Percentiles rank a stretch among this genome's conserved stretches.
Evolutionary conservation across 2,888 invertebrate genomes (phyloP).

Genomic region (Strigamia maritima): DNA sequence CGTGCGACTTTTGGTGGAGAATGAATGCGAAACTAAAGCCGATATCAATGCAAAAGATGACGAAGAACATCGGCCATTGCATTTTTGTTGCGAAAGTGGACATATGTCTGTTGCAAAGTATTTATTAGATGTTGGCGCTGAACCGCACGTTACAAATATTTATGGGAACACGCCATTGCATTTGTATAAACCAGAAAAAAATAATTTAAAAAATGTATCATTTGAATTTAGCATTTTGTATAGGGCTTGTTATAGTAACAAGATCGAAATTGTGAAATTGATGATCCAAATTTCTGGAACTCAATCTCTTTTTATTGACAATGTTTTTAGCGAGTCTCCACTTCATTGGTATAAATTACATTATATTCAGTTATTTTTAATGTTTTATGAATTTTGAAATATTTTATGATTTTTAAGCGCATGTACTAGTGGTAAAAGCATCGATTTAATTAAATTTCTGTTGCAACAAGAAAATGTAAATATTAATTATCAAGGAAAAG

Average conservation of each 20-base stretch:
- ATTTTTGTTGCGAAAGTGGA: slow-evolving; percentile 55
- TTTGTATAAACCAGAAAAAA: slow-evolving; percentile 45
- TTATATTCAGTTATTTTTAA: too few relatives aligned
- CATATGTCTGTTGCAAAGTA: slow-evolving; percentile 52
- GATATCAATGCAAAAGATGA: slow-evolving; percentile 52
- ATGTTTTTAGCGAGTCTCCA: slow-evolving; percentile 56
- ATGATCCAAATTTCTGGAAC: slow-evolving; percentile 49
- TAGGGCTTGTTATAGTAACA: slow-evolving; percentile 51
- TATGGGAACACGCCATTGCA: slow-evolving; percentile 56
- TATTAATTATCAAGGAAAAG: slow-evolving; percentile 55
- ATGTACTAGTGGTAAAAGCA: slow-evolving; percentile 53
- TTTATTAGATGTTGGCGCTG: slow-evolving; percentile 50
- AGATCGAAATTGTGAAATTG: slow-evolving; percentile 52
- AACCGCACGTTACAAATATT: slow-evolving; percentile 51
- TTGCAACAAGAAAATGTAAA: slow-evolving; percentile 52
- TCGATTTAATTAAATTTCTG: slow-evolving; percentile 54
- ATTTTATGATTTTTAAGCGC: slow-evolving; percentile 46
- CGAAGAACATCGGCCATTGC: slow-evolving; percentile 54
- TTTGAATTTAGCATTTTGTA: too few relatives aligned
- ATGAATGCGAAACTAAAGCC: slow-evolving; percentile 47
- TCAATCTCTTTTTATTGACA: slow-evolving; percentile 51
- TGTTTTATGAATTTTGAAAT: not conserved
- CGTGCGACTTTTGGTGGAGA: slow-evolving; percentile 52
- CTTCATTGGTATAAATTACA: slow-evolving; percentile 51
- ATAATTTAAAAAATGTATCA: not conserved